Base-by-base conservation (phyloP, 2,797 vertebrate genomes). In the Mycteria americana region DNA sequence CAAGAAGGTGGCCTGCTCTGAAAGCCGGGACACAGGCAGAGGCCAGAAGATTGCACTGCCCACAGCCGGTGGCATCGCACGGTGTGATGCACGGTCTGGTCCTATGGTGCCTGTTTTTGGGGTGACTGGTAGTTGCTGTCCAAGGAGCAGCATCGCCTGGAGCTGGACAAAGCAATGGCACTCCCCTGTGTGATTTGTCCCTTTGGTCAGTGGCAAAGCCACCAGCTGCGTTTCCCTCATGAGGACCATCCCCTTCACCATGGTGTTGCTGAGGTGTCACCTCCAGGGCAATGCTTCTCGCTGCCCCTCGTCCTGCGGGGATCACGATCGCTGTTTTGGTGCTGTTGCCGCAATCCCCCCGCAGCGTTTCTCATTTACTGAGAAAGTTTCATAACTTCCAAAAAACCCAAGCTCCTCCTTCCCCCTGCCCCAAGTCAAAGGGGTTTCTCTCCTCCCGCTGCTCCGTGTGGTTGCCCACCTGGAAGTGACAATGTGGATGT, bases 131-230 rank as follows among this genome's bases (percentile, higher is more conserved):
- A 31, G 33, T 46, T 41, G 23, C 54, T 56, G 59, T 24, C 23
- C 1, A 1, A 23, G 24, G 33, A 63, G 10, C 0, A 0, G 35
- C 62, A 35, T 43, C 1, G 1, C 19, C 62, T 3, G 1, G 48
- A 57, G 43, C 45, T 90, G 50, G 73, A 73, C 10, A 25, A 43
- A 88, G 22, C 51, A 43, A 21, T 0, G 4, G 11, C 75, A 11
- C 9, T 73, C 23, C 23, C 23, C 37, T 8, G 4, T 41, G 30
- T 22, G n/a, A 30, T 80, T 37, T 86, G 18, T 68, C n/a, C 67
- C 28, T 65, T 76, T 54, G 76, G n/a, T 30, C 41, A n/a, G 21
- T 41, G 76, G 30, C 43, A 74, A 30, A 79, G 57, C 21, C 63
- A 64, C 10, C 53, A 60, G 59, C 35, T 39, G 33, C 1, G 1